These are phyloP conservation scores for Diarsia dahlii DNA, from an alignment of 2,888 invertebrate genomes.

Conservation along the genomic window DNA sequence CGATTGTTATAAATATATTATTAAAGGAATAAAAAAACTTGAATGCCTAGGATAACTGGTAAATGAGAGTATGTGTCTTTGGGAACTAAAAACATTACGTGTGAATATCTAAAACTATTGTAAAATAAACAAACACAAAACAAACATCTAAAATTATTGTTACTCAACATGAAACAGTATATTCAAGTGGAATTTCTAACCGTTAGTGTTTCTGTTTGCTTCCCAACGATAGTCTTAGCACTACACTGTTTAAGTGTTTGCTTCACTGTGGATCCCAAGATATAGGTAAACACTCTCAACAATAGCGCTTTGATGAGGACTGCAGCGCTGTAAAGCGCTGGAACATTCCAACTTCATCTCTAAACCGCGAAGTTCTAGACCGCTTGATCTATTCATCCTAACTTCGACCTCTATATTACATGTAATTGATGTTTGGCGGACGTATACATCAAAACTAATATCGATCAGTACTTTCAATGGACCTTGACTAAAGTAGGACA, in stretches of 20 bases:
- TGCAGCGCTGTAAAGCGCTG: constrained; percentile 26
- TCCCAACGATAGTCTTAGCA: constrained; percentile 26
- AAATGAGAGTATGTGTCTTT: not conserved
- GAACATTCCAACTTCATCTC: constrained; percentile 38
- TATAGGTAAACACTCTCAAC: constrained; percentile 48
- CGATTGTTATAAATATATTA: not conserved
- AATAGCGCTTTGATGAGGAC: constrained; percentile 57
- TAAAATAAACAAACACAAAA: constrained; percentile 1
- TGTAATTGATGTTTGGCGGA: constrained; percentile 2
- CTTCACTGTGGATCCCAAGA: constrained; percentile 36
- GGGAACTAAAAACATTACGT: not conserved
- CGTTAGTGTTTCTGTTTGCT: constrained; percentile 28
- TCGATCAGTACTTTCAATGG: constrained; percentile 38
- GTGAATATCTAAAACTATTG: not conserved
- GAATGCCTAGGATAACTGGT: not conserved
- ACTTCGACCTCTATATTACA: constrained; percentile 15
- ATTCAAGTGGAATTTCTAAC: constrained; percentile 43
- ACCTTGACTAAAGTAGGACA: constrained; percentile 55
- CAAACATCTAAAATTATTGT: not conserved
- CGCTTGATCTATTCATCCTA: constrained; percentile 19
- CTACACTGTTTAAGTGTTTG: constrained; percentile 45
- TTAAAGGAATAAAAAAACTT: not conserved
- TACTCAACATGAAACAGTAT: constrained; percentile 6
- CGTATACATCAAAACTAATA: constrained; percentile 24
- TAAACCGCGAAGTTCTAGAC: constrained; percentile 26